Base-by-base conservation (phyloP, 2,888 invertebrate genomes). In the Apoda limacodes region DNA sequence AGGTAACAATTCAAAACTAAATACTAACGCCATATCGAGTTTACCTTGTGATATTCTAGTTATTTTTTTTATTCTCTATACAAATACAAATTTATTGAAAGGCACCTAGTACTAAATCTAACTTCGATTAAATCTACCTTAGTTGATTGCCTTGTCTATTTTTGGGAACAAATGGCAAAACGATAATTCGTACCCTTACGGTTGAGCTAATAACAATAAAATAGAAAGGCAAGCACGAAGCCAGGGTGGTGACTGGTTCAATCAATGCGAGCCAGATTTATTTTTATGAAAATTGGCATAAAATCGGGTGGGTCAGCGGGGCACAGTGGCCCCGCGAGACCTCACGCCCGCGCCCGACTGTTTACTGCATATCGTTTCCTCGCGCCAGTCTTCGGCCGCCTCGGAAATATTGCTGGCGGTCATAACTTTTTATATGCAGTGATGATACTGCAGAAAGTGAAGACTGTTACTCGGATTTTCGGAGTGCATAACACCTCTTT, bases 221-320 rank as follows among this genome's bases (percentile, higher is more conserved):
- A 76, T 74, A 76, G 78, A 74, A 67, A 70, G 69, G 67, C 75
- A 70, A 70, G 70, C 69, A 63, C 66, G 62, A 60, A 55, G 59
- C 53, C 59, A 58, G 66, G 63, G 51, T 45, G 75, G 67, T 60
- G 76, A 76, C 75, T 74, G 76, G 78, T 80, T 80, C 80, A 80
- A 80, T 80, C 80, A 80, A 70, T 71, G 67, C 59, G 60, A 66
- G 60, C 65, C 78, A 69, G 80, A 80, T 80, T 80, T 80, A 80
- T 80, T 80, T 80, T 80, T 80, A 80, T 80, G 80, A 80, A 80
- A 76, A 80, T 80, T 80, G 78, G 80, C 76, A 80, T 80, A 78
- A 78, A 80, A 69, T 67, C 69, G 68, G 60, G 60, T 64, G 80
- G 80, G 76, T 76, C 78, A 75, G 67, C 60, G 55, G 59, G 60